Evolutionary conservation across 2,113 vertebrate genomes (phyloP).

Genomic region (Salvelinus sp.): DNA sequence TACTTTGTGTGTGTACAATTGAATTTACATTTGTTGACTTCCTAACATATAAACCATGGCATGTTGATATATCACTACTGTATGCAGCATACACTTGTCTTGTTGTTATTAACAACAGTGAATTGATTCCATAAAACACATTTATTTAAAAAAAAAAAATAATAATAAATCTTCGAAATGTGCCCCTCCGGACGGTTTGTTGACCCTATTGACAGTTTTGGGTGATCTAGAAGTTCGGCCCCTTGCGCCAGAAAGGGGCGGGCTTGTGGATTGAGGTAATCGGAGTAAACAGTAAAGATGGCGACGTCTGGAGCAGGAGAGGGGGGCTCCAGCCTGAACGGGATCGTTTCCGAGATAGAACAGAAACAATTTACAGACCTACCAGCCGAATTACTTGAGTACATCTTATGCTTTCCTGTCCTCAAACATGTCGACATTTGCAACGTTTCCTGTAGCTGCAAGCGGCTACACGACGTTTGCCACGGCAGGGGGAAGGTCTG

Average conservation of each 20-base stretch:
- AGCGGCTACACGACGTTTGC: conserved; percentile 88
- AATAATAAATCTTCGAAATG: too few relatives aligned
- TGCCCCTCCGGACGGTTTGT: background rate
- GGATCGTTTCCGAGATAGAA: conserved; percentile 40
- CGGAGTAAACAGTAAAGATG: conserved; percentile 82
- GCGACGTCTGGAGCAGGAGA: conserved; percentile 67
- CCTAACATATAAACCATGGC: too few relatives aligned
- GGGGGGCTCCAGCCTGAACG: conserved; percentile 45
- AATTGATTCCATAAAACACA: too few relatives aligned
- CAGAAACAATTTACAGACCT: conserved; percentile 77
- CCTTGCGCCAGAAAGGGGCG: conserved; percentile 77
- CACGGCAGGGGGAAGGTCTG: conserved; percentile 90
- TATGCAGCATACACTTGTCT: too few relatives aligned
- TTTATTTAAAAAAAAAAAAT: too few relatives aligned
- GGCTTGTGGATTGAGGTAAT: conserved; percentile 70
- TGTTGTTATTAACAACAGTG: too few relatives aligned
- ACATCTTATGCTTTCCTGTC: conserved; percentile 84
- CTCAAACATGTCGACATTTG: conserved; percentile 84
- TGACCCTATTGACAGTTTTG: too few relatives aligned
- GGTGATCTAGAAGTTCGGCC: conserved; percentile 41
- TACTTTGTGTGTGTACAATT: too few relatives aligned
- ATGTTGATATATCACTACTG: too few relatives aligned
- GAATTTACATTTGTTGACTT: too few relatives aligned
- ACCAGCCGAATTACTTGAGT: conserved; percentile 89
- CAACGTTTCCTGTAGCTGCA: conserved; percentile 87